A percentile compares a stretch with the other conserved stretches of the same genome.
Evolutionary conservation across 2,113 vertebrate genomes (phyloP).

Genomic region (Apaloderma vittatum): DNA sequence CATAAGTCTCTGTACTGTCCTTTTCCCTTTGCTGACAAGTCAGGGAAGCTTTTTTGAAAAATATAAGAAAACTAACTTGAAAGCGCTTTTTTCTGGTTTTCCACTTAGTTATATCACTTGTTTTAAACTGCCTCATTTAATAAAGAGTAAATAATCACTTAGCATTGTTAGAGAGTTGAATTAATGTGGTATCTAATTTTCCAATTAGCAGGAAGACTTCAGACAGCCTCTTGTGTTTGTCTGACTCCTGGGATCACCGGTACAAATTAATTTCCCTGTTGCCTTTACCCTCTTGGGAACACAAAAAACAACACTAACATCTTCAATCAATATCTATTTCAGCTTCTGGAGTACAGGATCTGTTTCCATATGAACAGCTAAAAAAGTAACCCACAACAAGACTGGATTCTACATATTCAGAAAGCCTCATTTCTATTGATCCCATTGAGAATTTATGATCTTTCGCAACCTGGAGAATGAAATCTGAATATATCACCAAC

Average conservation of each 20-base stretch:
- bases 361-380: background rate
- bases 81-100: background rate
- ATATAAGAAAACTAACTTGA: background rate
- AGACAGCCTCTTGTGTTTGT: background rate
- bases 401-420: background rate
- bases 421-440: background rate
- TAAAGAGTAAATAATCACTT: background rate
- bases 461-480: background rate
- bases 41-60: background rate
- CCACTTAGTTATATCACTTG: background rate
- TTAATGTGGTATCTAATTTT: background rate
- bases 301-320: background rate
- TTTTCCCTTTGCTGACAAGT: slow-evolving; percentile 6
- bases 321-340: background rate
- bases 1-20: background rate
- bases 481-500: background rate
- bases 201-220: background rate
- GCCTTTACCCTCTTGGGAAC: background rate
- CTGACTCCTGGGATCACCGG: background rate
- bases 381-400: background rate
- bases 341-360: background rate
- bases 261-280: background rate
- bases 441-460: background rate
- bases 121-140: background rate
- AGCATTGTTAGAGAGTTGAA: background rate